phyloP scores from a whole-genome alignment of 1,140 invertebrate species.

The Diabrotica virgifera region DNA sequence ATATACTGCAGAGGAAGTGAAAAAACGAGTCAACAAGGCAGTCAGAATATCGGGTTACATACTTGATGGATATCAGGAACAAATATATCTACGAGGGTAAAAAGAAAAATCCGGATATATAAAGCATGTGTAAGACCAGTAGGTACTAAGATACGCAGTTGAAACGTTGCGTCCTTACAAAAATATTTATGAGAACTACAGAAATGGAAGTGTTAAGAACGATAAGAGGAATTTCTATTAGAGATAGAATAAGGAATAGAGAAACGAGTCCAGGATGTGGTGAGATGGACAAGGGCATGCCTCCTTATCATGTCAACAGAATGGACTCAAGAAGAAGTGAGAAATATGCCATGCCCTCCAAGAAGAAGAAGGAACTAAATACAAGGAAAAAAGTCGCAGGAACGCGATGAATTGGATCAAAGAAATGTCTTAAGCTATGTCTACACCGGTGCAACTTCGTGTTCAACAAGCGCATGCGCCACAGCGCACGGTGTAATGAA shows the following conservation, averaged over 20 bases:
- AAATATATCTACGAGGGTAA: conserved; percentile 15
- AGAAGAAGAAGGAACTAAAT: neutral
- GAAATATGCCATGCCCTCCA: too few species aligned
- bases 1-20: too few species aligned
- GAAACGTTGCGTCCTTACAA: conserved; percentile 14
- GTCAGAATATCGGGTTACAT: too few species aligned
- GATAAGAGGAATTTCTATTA: conserved; percentile 15
- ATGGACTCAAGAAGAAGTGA: conserved; percentile 13
- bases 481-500: too few species aligned
- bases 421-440: too few species aligned
- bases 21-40: too few species aligned
- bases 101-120: conserved; percentile 22
- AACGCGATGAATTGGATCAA: too few species aligned
- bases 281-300: conserved; percentile 12
- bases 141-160: conserved; percentile 16
- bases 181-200: neutral
- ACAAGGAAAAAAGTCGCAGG: too few species aligned
- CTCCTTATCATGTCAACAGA: conserved; percentile 17
- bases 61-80: too few species aligned
- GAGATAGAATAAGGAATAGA: conserved; percentile 17
- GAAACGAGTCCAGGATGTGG: conserved; percentile 7
- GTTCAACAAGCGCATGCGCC: too few species aligned
- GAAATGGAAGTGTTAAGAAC: neutral
- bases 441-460: too few species aligned
- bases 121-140: conserved; percentile 23